Percentiles rank a stretch among this genome's conserved stretches.
Evolutionary conservation across 2,797 vertebrate species (phyloP).

Genomic region (Buphagus erythrorhynchus): DNA sequence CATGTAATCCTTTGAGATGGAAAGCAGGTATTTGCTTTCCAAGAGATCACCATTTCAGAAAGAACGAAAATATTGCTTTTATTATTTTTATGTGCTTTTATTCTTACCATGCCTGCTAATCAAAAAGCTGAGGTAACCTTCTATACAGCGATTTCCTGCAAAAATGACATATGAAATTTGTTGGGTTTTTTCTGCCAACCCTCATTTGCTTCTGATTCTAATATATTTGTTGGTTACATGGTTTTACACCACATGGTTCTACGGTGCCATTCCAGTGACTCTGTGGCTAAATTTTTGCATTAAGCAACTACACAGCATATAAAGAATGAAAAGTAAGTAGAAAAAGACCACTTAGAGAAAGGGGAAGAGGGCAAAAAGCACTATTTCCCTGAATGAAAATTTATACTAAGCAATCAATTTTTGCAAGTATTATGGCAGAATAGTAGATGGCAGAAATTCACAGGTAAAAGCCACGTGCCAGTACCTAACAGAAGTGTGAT

Average conservation of each 20-base stretch:
- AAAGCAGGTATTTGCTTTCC: not conserved
- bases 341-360: not conserved
- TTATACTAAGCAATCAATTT: not conserved
- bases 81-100: not conserved
- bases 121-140: not conserved
- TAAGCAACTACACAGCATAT: rapidly evolving
- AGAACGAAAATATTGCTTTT: not conserved
- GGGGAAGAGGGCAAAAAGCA: rapidly evolving
- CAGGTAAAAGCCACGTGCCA: not conserved
- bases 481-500: not conserved
- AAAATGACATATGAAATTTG: not conserved
- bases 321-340: not conserved
- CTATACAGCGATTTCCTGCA: not conserved
- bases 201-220: not conserved
- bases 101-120: conserved; percentile 53
- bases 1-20: not conserved
- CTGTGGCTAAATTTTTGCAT: not conserved
- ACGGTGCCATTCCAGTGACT: not conserved
- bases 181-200: rapidly evolving
- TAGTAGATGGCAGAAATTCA: not conserved
- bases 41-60: not conserved
- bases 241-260: not conserved
- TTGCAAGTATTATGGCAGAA: not conserved
- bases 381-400: not conserved
- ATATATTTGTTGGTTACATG: not conserved